These are phyloP conservation scores for Phortica okadai DNA, from an alignment of 2,888 invertebrate genomes.

Conservation along the genomic window DNA sequence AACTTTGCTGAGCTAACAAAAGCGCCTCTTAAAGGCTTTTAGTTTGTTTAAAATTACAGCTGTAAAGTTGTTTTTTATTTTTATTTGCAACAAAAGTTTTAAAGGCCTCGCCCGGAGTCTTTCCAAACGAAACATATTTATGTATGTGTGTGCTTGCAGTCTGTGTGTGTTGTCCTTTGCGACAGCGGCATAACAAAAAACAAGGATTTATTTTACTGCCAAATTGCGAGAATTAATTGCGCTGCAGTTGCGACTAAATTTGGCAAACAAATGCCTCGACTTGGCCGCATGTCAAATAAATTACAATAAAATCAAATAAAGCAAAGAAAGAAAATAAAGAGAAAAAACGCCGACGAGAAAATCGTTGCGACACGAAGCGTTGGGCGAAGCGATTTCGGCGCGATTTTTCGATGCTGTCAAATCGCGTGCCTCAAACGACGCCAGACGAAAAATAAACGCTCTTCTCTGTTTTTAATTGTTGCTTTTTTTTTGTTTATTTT, in stretches of 20 bases:
- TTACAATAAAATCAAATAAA: not conserved
- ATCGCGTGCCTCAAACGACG: not conserved
- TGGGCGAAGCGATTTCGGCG: not conserved
- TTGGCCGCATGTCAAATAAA: slow-evolving; percentile 30
- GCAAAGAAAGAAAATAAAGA: not conserved
- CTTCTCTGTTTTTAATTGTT: not conserved
- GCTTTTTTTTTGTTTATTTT: too few relatives aligned
- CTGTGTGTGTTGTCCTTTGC: slow-evolving; percentile 17
- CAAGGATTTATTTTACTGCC: slow-evolving; percentile 48
- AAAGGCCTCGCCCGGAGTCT: not conserved
- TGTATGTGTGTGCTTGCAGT: too few relatives aligned
- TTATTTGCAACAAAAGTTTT: not conserved
- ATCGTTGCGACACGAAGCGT: not conserved
- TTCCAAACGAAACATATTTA: not conserved
- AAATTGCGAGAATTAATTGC: slow-evolving; percentile 63
- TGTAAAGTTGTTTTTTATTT: not conserved
- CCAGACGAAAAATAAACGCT: not conserved
- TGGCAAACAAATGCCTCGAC: slow-evolving; percentile 13
- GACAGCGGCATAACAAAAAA: slow-evolving; percentile 11
- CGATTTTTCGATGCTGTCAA: slow-evolving; percentile 5
- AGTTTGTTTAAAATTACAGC: not conserved
- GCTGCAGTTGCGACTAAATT: slow-evolving; percentile 63
- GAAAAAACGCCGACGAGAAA: not conserved
- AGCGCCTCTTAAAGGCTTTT: not conserved
- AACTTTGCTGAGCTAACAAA: not conserved